Evolutionary conservation across 2,113 vertebrate species (phyloP), one percentile per base, ranked within the genome.

Genomic region (Poecilia latipinna): DNA sequence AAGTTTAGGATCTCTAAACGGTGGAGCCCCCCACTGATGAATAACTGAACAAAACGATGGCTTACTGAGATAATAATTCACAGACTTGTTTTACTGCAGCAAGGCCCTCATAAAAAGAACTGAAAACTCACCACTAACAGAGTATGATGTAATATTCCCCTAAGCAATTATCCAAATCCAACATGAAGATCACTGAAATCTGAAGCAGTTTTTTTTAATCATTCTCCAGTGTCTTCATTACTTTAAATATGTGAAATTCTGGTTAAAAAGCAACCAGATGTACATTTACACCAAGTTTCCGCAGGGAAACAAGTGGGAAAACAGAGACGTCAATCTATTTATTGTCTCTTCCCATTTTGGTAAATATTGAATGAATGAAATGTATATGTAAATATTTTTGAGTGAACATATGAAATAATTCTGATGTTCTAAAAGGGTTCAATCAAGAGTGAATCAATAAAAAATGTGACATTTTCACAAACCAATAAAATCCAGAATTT

Each of bases 21-120:
- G 61, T 42, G 28, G 61, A 35, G 42, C 4, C 57, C 70, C 17
- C 42, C 7, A 42, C 65, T 26, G 32, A 67, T 66, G 54, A 28
- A 31, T 24, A 67, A 60, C 57, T 54, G 3, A 10, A 1, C 61
- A 63, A 51, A 13, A 28, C 2, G 22, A 31, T 48, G 29, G 44
- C 42, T 0, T 1, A 17, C 35, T 54, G 48, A 15, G 22, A 70
- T 79, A 72, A 85, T 75, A 76, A 78, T 66, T 78, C 77, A 85
- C 57, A 80, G 71, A 44, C 67, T 63, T 26, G n/a, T 65, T 87
- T 82, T 66, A 69, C 63, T 35, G 68, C 71, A 26, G 11, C 1
- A 5, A n/a, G 44, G 65, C 39, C 29, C 70, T 74, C 70, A 31
- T 84, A 80, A 84, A 82, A 24, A 61, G 31, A 28, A 73, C 29